These are phyloP conservation scores for Perca schrenkii DNA, from an alignment of 2,113 vertebrate species.

Conservation along the genomic window DNA sequence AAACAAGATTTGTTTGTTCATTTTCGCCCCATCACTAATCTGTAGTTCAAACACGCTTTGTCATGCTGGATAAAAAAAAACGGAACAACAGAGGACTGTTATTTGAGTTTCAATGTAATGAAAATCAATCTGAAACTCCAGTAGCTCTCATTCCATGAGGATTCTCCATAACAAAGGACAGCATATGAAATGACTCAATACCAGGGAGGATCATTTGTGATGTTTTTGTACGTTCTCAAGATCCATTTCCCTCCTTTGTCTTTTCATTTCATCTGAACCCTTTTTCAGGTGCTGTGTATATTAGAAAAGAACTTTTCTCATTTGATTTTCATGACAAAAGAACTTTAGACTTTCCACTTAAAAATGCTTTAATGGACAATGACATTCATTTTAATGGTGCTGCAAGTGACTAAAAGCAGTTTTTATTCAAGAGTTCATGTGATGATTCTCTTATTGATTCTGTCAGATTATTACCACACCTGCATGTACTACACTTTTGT, in stretches of 20 bases:
- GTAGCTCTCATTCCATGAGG: slow-evolving; percentile 33
- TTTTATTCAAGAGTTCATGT: slow-evolving; percentile 4
- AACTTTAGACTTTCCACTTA: neutral
- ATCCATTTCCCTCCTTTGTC: slow-evolving; percentile 15
- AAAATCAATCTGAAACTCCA: slow-evolving; percentile 16
- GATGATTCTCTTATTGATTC: slow-evolving; percentile 33
- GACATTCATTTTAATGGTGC: slow-evolving; percentile 3
- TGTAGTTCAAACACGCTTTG: slow-evolving; percentile 68
- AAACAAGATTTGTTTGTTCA: too few species aligned
- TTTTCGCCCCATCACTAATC: slow-evolving; percentile 40
- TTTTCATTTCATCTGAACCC: neutral
- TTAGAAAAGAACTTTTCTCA: neutral
- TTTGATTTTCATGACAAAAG: neutral
- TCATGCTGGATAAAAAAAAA: slow-evolving; percentile 24
- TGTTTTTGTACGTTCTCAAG: slow-evolving; percentile 22
- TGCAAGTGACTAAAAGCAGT: neutral
- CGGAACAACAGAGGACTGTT: slow-evolving; percentile 33
- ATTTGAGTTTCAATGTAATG: slow-evolving; percentile 44
- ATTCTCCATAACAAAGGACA: slow-evolving; percentile 37
- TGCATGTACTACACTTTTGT: neutral
- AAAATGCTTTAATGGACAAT: slow-evolving; percentile 7
- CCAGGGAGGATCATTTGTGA: neutral
- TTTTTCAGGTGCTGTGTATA: neutral
- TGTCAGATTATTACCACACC: slow-evolving; percentile 4
- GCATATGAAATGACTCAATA: slow-evolving; percentile 26